Conservation (phyloP, 37 sponge, comb jelly and placozoan species). For the Crambe crambe region DNA sequence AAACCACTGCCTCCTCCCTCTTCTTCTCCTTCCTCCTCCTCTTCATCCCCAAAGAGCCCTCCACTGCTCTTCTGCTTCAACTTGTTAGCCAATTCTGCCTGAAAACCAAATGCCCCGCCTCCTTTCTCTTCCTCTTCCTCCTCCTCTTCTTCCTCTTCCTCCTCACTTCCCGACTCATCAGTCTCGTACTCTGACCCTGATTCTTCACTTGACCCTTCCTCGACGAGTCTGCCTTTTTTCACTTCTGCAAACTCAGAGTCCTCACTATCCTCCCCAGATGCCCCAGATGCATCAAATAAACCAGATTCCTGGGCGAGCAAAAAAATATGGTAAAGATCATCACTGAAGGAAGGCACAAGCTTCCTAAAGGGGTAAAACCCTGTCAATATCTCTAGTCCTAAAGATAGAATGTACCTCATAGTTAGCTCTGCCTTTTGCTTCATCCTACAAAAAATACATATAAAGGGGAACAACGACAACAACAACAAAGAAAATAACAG, state of each 20-base stretch:
- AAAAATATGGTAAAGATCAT: no score
- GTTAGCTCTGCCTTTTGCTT: no score
- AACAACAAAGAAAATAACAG: no score
- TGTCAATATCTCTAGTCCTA: no score
- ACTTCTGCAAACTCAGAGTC: not conserved
- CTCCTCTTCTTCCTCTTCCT: conserved; percentile 35
- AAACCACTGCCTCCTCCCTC: conserved; percentile 11
- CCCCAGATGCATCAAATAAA: not conserved
- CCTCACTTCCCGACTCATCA: conserved; percentile 11
- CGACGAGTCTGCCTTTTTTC: conserved; percentile 10
- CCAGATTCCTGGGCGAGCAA: not conserved
- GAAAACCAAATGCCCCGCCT: conserved; percentile 25
- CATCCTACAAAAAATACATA: no score
- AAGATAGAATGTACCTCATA: no score
- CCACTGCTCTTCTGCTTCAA: conserved; percentile 16
- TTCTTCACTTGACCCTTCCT: not conserved
- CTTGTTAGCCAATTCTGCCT: conserved; percentile 50
- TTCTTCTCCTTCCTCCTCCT: conserved; percentile 20
- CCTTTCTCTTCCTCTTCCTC: conserved; percentile 20
- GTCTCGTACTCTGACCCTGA: not conserved
- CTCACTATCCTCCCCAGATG: not conserved
- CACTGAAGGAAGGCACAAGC: no score
- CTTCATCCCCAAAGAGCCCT: not conserved
- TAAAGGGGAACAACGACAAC: no score
- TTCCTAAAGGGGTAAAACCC: no score